phyloP scores from a whole-genome alignment of 2,113 vertebrate species.

The Xyliphius kryptos region DNA sequence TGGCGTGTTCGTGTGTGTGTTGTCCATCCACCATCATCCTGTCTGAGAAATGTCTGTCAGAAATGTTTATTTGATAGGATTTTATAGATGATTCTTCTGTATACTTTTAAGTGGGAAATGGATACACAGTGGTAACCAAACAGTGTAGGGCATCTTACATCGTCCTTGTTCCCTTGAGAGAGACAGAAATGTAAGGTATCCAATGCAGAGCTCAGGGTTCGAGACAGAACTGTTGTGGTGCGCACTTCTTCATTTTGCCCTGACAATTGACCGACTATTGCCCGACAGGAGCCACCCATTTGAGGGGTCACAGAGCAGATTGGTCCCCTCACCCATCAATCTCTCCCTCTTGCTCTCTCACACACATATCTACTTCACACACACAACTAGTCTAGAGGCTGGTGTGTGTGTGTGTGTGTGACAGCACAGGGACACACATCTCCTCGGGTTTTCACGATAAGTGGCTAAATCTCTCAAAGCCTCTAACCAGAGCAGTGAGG shows the following conservation, averaged over 20 bases:
- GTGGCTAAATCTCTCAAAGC: too few species aligned
- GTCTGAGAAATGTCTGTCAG: too few species aligned
- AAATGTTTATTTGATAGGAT: too few species aligned
- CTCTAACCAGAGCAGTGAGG: too few species aligned
- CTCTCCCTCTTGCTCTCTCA: slow-evolving; percentile 24
- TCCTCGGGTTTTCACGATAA: slow-evolving; percentile 31
- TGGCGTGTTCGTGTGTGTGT: too few species aligned
- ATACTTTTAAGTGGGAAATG: too few species aligned
- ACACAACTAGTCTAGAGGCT: slow-evolving; percentile 8
- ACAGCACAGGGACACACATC: slow-evolving; percentile 44
- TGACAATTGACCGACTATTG: slow-evolving; percentile 44
- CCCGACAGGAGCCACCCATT: slow-evolving; percentile 46
- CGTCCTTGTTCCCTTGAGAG: neutral
- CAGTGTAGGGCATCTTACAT: too few species aligned
- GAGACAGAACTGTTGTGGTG: neutral
- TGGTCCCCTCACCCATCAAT: slow-evolving; percentile 46
- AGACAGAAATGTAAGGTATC: neutral
- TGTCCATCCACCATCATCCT: too few species aligned
- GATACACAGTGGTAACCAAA: too few species aligned
- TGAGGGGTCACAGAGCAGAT: slow-evolving; percentile 48
- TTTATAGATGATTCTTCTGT: too few species aligned
- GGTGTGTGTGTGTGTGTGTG: slow-evolving; percentile 35
- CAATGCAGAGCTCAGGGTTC: slow-evolving; percentile 19
- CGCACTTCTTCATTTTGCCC: slow-evolving; percentile 17
- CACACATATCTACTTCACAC: neutral